Base-by-base conservation (phyloP, 2,113 vertebrate genomes). In the Pluvianellus socialis region DNA sequence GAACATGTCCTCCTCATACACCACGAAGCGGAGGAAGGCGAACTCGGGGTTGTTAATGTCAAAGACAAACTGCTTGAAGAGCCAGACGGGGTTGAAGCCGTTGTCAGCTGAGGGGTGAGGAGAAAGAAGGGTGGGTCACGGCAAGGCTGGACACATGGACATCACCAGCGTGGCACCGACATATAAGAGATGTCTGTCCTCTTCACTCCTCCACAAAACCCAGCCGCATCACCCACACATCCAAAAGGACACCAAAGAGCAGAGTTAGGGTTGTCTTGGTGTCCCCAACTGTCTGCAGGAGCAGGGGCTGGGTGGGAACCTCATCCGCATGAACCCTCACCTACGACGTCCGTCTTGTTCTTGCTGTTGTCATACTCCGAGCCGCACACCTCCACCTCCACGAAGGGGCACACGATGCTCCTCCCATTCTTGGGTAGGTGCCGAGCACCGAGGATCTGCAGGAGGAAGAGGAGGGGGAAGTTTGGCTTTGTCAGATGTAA, bases 1-100 rank as follows among this genome's bases (percentile, higher is more conserved):
- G 98, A 99, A 99, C 98, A 99, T 99, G 98, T 99, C 99, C 97
- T 99, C 99, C 93, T 99, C 99, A 0, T 98, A 99, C 44, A 99
- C 98, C 66, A 98, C 98, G 1, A 99, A 99, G 53, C 99, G 98
- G 77, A 99, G 98, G 80, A 99, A 99, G 91, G 98, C 97, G 2
- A 99, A 99, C 90, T 98, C 97, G 0, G 99, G 98, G 89, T 99
- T 99, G 93, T 98, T 98, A 95, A 99, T 97, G 94, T 99, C 99
- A 0, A 99, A 99, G 86, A 99, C 98, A 2, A 99, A 99, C 96
- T 98, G 98, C 96, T 98, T 99, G 97, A 98, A 98, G 70, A 98
- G 93, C 99, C 99, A 99, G 76, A 98, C 98, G 0, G 99, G 98
- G 88, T 99, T 99, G 94, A 99, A 97, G 14, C 99, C 99, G 0